phyloP scores from a whole-genome alignment of 1,140 invertebrate genomes.

The Panagrolaimus sp. region DNA sequence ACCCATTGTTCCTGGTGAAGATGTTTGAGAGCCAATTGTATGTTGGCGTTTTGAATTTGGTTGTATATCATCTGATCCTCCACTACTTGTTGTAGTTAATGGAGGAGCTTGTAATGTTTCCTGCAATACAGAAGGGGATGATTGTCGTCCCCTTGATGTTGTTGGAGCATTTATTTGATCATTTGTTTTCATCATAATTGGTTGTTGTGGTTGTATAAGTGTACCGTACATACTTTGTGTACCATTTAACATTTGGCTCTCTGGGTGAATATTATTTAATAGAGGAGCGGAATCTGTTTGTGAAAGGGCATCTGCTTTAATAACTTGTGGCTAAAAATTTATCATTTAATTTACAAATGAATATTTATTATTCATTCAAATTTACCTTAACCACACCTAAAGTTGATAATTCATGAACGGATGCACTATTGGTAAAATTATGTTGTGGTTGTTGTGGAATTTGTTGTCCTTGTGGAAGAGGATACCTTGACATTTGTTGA shows the following conservation, averaged over 20 bases:
- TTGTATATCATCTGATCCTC: too few relatives aligned
- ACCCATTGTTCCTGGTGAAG: slow-evolving; percentile 2
- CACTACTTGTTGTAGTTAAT: neutral
- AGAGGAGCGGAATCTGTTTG: neutral
- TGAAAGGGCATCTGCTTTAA: neutral
- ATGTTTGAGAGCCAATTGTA: neutral
- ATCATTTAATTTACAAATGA: neutral
- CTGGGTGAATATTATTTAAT: neutral
- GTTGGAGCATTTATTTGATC: neutral
- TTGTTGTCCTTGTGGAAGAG: neutral
- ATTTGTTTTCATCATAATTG: neutral
- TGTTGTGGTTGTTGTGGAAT: neutral
- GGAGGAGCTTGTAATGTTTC: neutral
- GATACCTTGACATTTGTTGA: neutral
- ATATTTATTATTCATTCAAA: neutral
- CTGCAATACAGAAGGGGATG: slow-evolving; percentile 6
- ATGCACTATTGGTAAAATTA: neutral
- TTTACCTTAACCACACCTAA: neutral
- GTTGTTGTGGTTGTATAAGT: too few relatives aligned
- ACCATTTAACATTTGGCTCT: neutral
- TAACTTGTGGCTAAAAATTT: neutral
- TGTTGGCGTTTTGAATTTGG: neutral
- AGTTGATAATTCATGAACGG: slow-evolving; percentile 1
- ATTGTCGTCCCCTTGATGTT: neutral
- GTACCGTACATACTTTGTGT: neutral